A percentile compares a stretch with the other conserved stretches of the same genome.
phyloP scores from a whole-genome alignment of 2,888 invertebrate species.

The Hymenopus coronatus region DNA sequence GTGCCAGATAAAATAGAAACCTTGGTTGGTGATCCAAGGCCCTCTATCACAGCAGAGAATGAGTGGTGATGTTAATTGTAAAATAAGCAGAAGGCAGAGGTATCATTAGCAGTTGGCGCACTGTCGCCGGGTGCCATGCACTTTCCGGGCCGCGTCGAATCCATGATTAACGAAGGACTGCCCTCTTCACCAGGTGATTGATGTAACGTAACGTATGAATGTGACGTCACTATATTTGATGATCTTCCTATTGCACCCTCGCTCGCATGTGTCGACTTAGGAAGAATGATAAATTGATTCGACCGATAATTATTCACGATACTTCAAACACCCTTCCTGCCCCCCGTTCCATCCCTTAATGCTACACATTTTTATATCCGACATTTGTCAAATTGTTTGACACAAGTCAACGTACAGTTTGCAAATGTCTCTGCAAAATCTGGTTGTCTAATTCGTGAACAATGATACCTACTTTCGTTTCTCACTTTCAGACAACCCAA shows the following conservation, averaged over 20 bases:
- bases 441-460: not conserved
- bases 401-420: not conserved
- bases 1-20: no score
- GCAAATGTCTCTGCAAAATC: not conserved
- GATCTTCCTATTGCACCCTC: conserved; percentile 30
- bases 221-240: conserved; percentile 32
- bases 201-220: conserved; percentile 28
- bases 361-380: not conserved
- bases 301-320: conserved; percentile 25
- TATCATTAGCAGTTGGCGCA: not conserved
- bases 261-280: conserved; percentile 1
- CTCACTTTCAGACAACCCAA: not conserved
- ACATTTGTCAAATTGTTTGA: conserved; percentile 17
- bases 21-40: no score
- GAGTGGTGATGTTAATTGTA: not conserved
- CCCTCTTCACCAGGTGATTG: conserved; percentile 24
- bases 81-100: not conserved
- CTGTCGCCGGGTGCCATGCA: not conserved
- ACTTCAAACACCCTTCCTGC: not conserved
- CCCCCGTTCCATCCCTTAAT: not conserved
- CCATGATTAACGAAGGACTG: conserved; percentile 8
- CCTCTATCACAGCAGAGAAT: no score
- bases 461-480: not conserved
- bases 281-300: conserved; percentile 31
- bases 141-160: not conserved